Base-by-base conservation (phyloP, 2,888 invertebrate species). In the Drosophila picticornis region DNA sequence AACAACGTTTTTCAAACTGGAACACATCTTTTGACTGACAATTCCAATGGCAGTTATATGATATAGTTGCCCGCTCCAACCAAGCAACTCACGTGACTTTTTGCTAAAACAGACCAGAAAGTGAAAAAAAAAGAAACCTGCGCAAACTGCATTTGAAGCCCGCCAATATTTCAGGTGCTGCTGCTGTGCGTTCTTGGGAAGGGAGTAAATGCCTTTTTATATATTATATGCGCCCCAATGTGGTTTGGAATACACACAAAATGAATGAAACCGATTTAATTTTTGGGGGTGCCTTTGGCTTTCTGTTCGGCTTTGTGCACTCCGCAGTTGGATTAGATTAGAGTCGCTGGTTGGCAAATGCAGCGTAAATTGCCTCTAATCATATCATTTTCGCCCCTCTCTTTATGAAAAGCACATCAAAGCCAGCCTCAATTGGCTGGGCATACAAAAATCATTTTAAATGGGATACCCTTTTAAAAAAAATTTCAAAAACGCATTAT, bases 281-380 rank as follows among this genome's bases (percentile, higher is more conserved):
- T 77, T 86, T 84, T 60, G 62, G 38, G 61, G 67, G 51, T n/a
- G 53, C 72, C 66, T 77, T 73, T 48, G 62, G 36, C 40, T 51
- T 71, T 61, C n/a, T 19, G 43, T 61, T 48, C 16, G 72, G 25
- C 66, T 76, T 59, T 77, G 64, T 70, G 59, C 85, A 91, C 86
- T 83, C 88, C 74, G 87, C 87, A 38, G 22, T 27, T 46, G 16
- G 25, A 75, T 92, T 78, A 72, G 67, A 81, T 81, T 79, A 78
- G 71, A 60, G 48, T 43, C 57, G 36, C 68, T 62, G 51, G 61
- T 56, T 63, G 50, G 53, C 53, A 69, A 68, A 58, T 65, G 67
- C 46, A 55, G 16, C 43, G 43, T 16, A 64, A 75, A 67, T 70
- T 60, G 70, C 52, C 66, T 59, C 58, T 70, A 69, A 80, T 79